phyloP scores from a whole-genome alignment of 1,140 invertebrate species.

The Littorina saxatilis region DNA sequence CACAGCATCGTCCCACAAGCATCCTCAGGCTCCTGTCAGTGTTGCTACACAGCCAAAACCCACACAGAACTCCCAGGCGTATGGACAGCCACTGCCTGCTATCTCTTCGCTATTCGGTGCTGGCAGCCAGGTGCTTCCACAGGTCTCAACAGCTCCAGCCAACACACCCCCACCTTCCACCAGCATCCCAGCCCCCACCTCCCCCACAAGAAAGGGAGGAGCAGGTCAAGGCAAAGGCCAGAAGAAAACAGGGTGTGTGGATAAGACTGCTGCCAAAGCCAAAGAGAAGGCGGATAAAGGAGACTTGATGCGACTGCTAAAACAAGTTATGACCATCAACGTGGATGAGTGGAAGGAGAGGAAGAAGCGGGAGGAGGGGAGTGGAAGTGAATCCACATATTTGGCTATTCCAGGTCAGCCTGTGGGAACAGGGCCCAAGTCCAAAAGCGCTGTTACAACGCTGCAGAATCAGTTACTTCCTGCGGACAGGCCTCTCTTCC shows the following conservation, averaged over 20 bases:
- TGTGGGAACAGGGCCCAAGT: background rate
- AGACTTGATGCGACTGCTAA: slow-evolving; percentile 15
- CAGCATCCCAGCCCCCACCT: background rate
- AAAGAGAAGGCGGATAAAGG: slow-evolving; percentile 1
- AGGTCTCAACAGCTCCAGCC: background rate
- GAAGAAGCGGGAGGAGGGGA: background rate
- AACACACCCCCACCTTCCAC: background rate
- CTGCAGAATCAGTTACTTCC: background rate
- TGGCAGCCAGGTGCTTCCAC: background rate
- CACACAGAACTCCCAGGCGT: background rate
- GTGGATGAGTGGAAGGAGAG: slow-evolving; percentile 3
- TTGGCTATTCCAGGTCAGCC: background rate
- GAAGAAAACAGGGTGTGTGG: slow-evolving; percentile 13
- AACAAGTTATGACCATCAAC: slow-evolving; percentile 26
- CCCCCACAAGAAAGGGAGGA: background rate
- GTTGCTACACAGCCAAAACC: too few species aligned
- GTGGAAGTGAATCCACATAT: background rate
- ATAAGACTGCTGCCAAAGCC: background rate
- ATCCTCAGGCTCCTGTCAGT: too few species aligned
- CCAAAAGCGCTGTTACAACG: background rate
- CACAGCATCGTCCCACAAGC: too few species aligned
- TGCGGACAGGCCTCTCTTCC: background rate
- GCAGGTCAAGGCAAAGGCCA: background rate
- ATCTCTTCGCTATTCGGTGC: slow-evolving; percentile 8
- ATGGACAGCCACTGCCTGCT: slow-evolving; percentile 26